A percentile compares a stretch with the other conserved stretches of the same genome.
These are phyloP conservation scores for Phrynocephalus forsythii DNA, from an alignment of 2,797 vertebrate genomes.

Conservation along the genomic window DNA sequence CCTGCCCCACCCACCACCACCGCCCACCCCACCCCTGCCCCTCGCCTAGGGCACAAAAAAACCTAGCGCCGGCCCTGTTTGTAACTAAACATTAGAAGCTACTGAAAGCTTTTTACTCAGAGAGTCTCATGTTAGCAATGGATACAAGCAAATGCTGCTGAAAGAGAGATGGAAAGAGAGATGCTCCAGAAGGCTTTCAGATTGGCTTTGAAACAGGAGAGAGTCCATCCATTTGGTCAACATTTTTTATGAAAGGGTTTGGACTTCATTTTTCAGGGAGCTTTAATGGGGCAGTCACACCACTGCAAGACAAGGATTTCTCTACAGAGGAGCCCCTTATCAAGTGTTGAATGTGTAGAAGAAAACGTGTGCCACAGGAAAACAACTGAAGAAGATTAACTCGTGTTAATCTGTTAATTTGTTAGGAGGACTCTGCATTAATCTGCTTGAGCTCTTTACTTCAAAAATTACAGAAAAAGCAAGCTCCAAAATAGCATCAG, in stretches of 20 bases:
- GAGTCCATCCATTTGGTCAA: background rate
- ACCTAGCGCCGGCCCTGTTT: background rate
- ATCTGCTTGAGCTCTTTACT: constrained; percentile 59
- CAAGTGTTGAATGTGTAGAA: constrained; percentile 21
- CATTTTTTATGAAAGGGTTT: background rate
- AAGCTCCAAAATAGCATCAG: constrained; percentile 60
- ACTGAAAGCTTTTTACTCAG: background rate
- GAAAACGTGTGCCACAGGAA: constrained; percentile 16
- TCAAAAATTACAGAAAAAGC: constrained; percentile 63
- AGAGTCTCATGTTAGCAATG: background rate
- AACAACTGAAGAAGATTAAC: constrained; percentile 45
- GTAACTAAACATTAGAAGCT: background rate
- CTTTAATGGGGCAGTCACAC: constrained; percentile 47
- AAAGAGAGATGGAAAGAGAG: background rate
- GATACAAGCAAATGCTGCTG: background rate
- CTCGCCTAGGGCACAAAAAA: no score
- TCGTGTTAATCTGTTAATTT: constrained; percentile 26
- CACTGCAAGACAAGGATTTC: background rate
- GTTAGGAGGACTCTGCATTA: constrained; percentile 52
- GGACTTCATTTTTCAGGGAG: constrained; percentile 56
- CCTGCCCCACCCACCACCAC: no score
- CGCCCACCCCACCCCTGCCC: no score
- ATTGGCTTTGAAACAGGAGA: constrained; percentile 17
- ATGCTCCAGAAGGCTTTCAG: background rate
- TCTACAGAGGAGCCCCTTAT: constrained; percentile 7